Percentiles rank a stretch among this genome's conserved stretches.
phyloP scores from a whole-genome alignment of 2,113 vertebrate genomes.

The Apaloderma vittatum region DNA sequence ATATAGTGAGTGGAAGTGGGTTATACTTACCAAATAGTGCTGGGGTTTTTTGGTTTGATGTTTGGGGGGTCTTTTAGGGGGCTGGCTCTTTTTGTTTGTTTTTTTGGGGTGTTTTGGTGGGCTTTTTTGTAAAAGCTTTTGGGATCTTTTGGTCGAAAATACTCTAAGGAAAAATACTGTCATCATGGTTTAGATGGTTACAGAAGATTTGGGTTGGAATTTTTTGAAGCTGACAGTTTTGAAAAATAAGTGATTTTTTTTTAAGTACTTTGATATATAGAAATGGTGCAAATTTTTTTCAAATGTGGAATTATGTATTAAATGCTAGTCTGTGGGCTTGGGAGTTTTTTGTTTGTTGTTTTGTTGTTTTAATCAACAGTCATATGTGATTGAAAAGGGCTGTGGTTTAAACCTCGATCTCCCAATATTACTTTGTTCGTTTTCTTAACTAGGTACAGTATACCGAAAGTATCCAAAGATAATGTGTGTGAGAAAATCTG shows the following conservation, averaged over 20 bases:
- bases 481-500: slow-evolving; percentile 1
- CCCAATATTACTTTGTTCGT: background rate
- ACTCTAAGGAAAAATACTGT: background rate
- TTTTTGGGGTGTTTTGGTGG: background rate
- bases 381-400: background rate
- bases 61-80: no score
- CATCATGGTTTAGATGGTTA: background rate
- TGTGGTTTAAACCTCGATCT: background rate
- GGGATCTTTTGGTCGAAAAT: background rate
- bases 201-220: background rate
- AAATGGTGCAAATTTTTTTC: background rate
- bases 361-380: background rate
- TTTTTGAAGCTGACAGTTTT: background rate
- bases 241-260: background rate
- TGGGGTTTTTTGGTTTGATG: background rate
- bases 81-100: background rate
- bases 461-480: slow-evolving; percentile 76
- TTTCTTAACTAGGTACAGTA: slow-evolving; percentile 71
- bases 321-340: background rate
- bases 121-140: background rate
- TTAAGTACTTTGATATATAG: background rate
- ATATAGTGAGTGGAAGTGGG: background rate
- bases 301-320: background rate
- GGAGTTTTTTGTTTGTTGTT: background rate
- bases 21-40: background rate